Evolutionary conservation across 2,888 invertebrate genomes (phyloP).

Genomic region (Plutella xylostella): DNA sequence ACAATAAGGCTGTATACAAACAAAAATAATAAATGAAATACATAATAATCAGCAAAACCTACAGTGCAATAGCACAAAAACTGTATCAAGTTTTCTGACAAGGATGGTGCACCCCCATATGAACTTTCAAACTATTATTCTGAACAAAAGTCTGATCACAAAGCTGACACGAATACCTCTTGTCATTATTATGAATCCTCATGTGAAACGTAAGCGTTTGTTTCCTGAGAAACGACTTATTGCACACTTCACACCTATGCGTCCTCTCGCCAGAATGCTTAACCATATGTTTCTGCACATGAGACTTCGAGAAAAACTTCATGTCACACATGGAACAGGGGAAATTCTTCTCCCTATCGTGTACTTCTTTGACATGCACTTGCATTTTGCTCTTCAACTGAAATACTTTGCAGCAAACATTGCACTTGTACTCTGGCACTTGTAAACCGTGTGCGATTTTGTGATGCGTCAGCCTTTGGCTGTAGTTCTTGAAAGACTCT

Average conservation of each 20-base stretch:
- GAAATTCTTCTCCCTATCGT: slow-evolving; percentile 53
- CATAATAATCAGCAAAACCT: background rate
- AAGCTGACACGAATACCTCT: slow-evolving; percentile 30
- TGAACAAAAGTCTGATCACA: slow-evolving; percentile 42
- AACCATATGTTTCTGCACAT: slow-evolving; percentile 62
- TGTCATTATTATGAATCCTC: slow-evolving; percentile 42
- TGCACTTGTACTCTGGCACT: slow-evolving; percentile 35
- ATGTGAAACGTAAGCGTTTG: slow-evolving; percentile 49
- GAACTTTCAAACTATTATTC: slow-evolving; percentile 36
- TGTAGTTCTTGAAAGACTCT: slow-evolving; percentile 41
- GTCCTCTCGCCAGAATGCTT: slow-evolving; percentile 58
- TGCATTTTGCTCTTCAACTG: slow-evolving; percentile 42
- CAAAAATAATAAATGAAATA: background rate
- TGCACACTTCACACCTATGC: slow-evolving; percentile 56
- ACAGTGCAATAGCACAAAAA: background rate
- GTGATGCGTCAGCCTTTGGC: slow-evolving; percentile 39
- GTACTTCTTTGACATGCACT: slow-evolving; percentile 50
- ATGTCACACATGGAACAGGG: slow-evolving; percentile 58
- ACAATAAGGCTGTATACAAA: background rate
- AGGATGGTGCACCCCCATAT: slow-evolving; percentile 38
- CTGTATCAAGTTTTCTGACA: background rate
- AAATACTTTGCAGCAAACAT: slow-evolving; percentile 42
- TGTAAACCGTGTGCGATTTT: slow-evolving; percentile 31
- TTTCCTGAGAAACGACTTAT: slow-evolving; percentile 56
- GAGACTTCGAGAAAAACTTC: slow-evolving; percentile 59